Evolutionary conservation across 2,888 invertebrate genomes (phyloP), one percentile per base, ranked within the genome.

Genomic region (Desoria tigrina): DNA sequence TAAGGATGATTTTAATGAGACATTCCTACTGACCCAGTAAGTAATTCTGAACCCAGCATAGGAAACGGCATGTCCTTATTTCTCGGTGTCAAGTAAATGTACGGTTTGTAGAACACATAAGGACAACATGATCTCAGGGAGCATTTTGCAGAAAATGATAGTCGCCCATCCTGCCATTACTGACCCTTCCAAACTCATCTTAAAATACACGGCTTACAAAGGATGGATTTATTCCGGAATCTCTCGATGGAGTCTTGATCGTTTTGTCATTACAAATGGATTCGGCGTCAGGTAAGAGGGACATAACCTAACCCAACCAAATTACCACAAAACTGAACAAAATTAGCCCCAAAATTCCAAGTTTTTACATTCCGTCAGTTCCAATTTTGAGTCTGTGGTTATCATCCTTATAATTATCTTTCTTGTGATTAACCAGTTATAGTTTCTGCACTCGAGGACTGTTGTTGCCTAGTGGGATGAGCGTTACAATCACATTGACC

Each of bases 191-290:
- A 85, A 86, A 28, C 85, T 89, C 1, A 86, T 90, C 78, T 84
- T 94, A 23, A 86, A 89, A 74, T 94, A 94, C 81, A 90, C 89
- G 7, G 91, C 91, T 0, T 94, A 94, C 82, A 89, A 89, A 73
- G 94, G 94, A 16, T 94, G 94, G 94, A 84, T 94, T 63, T 90
- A 90, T 32, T 90, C 90, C 23, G 93, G 92, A 1, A 83, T 91
- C 63, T 86, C 88, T 42, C 84, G 87, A 63, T 89, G 94, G 86
- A 86, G 86, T 76, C 85, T 94, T 67, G 90, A 93, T 80, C 91
- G 91, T 80, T 85, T 94, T 24, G 86, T 89, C 60, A 83, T 94
- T 21, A 88, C 88, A 51, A 92, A 93, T 79, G 92, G 92, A 79
- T 91, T 90, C 78, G 90, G 92, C 16, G 88, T 89, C 78, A 87